Evolutionary conservation across 2,113 vertebrate species (phyloP).

Genomic region (Stigmatopora nigra): DNA sequence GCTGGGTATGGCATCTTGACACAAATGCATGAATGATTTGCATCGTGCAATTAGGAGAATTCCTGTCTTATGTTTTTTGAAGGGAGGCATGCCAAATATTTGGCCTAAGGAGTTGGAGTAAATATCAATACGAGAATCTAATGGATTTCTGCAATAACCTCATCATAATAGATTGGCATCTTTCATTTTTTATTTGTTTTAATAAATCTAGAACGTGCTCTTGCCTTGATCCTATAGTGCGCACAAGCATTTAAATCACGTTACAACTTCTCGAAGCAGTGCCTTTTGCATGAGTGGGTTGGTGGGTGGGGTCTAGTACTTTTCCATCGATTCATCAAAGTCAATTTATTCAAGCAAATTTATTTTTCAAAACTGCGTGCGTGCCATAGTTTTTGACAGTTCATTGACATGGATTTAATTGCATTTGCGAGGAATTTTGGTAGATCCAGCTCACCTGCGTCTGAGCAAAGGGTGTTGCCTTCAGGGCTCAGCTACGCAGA

Average conservation of each 20-base stretch:
- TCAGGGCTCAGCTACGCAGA: not conserved
- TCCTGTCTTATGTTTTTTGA: no score
- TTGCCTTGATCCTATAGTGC: not conserved
- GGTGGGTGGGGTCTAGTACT: constrained; percentile 3
- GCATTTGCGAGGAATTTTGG: not conserved
- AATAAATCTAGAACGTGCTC: not conserved
- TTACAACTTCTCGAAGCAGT: not conserved
- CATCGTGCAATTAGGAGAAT: no score
- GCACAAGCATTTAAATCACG: not conserved
- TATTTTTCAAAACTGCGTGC: not conserved
- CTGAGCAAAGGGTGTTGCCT: not conserved
- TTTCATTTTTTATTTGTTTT: no score
- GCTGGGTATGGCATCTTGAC: not conserved
- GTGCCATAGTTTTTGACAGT: no score
- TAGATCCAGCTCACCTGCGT: not conserved
- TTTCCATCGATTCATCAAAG: not conserved
- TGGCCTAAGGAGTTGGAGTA: no score
- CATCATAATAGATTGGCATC: no score
- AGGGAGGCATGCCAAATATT: no score
- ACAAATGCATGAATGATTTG: no score
- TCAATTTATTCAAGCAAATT: not conserved
- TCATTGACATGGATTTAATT: not conserved
- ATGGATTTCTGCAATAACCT: no score
- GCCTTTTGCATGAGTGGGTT: not conserved
- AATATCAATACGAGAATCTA: no score